phyloP scores from a whole-genome alignment of 2,888 invertebrate species.

The Dysmachus trigonus region DNA sequence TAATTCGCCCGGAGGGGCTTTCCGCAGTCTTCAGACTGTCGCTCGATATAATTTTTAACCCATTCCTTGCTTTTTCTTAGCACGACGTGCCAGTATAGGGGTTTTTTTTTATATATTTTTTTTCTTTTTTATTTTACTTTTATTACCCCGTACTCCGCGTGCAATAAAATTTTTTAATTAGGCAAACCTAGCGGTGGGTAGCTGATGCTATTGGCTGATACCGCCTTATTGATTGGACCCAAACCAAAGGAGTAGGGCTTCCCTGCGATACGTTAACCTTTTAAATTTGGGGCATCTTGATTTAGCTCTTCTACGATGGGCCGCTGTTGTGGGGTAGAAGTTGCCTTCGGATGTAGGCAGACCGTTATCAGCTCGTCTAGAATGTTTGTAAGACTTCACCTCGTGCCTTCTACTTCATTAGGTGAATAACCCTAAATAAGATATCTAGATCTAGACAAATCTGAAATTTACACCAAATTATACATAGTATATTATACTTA shows the following conservation, averaged over 20 bases:
- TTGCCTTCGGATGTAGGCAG: background rate
- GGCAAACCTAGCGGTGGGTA: background rate
- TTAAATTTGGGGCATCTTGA: background rate
- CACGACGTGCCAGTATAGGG: background rate
- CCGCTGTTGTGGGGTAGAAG: background rate
- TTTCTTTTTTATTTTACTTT: background rate
- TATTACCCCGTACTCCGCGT: background rate
- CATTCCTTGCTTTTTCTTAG: background rate
- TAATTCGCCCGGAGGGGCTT: constrained; percentile 9
- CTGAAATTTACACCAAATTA: background rate
- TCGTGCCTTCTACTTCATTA: background rate
- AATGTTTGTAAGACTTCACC: background rate
- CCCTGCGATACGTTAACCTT: background rate
- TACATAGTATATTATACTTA: background rate
- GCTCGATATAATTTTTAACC: background rate
- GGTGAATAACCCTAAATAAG: background rate
- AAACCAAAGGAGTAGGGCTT: background rate
- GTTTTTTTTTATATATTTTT: background rate
- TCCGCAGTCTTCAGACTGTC: background rate
- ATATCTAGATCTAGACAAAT: background rate
- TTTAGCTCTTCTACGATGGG: background rate
- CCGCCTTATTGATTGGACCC: background rate
- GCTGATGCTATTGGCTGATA: background rate
- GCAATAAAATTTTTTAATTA: background rate
- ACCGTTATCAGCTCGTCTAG: background rate